Evolutionary conservation across 2,888 invertebrate genomes (phyloP).

Genomic region (Plebejus anna): DNA sequence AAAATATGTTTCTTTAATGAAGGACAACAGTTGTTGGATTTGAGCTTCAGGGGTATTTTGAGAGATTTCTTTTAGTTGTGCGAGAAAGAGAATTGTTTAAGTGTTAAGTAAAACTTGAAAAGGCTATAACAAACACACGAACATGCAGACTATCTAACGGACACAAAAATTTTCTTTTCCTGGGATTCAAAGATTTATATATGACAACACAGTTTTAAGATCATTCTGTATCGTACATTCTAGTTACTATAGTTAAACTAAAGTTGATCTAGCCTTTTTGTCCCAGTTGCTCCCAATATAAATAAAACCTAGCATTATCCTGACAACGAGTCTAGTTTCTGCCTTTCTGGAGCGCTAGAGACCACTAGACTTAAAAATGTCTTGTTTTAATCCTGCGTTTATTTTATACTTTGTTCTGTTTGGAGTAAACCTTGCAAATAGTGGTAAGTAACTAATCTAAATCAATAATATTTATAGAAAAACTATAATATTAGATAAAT

Average conservation of each 20-base stretch:
- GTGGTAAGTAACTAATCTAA: not conserved
- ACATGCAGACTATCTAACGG: no score
- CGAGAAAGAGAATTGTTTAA: no score
- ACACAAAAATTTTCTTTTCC: no score
- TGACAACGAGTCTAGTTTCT: not conserved
- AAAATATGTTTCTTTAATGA: no score
- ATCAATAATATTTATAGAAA: not conserved
- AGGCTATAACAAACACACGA: no score
- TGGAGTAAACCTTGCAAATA: not conserved
- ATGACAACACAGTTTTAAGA: not conserved
- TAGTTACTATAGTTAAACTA: not conserved
- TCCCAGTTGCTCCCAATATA: not conserved
- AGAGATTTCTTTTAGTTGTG: no score
- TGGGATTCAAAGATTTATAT: not conserved
- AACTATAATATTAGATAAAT: no score
- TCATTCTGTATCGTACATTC: not conserved
- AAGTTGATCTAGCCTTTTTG: constrained; percentile 2
- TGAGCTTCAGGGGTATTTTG: no score
- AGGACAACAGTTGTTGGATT: no score
- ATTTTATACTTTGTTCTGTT: not conserved
- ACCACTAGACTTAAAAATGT: not conserved
- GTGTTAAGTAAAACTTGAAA: no score
- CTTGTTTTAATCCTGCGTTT: constrained; percentile 4
- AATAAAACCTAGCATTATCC: not conserved
- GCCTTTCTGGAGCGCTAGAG: not conserved